Evolutionary conservation across 2,888 invertebrate species (phyloP), one percentile per base, ranked within the genome.

Genomic region (Tachina fera): DNA sequence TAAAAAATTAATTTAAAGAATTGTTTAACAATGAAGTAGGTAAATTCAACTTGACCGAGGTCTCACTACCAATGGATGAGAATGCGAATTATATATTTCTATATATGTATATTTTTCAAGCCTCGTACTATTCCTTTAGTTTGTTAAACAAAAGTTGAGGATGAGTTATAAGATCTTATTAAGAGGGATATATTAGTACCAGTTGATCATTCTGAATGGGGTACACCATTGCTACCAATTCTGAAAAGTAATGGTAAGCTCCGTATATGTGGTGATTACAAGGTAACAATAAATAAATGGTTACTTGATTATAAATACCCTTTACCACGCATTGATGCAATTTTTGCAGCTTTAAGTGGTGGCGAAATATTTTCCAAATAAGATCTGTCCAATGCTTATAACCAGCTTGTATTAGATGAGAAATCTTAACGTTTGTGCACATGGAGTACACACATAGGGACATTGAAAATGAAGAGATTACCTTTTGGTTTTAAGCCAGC

Each of bases 281-380:
- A 31, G 31, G 31, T 31, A 2, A 31, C 31, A 31, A 31, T 31
- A 4, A 31, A 31, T 31, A 31, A 31, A 31, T 31, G 4, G 31
- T 31, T 31, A 31, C 31, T 39, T 11, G 63, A 79, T 56, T 65
- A 65, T 39, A 79, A 72, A 11, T 79, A 79, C n/a, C 79, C 71
- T 19, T 31, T 31, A 31, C 70, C 71, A 8, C 63, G 39, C 22
- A 65, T 80, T n/a, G 80, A 72, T 45, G 71, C 71, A 45, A 71
- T 78, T 9, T 78, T 78, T 71, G 39, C 78, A 31, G 11, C 70
- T 6, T 31, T 78, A 14, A 16, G 61, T 11, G 43, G 65, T n/a
- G 67, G 67, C 6, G 16, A 77, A 39, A 31, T 31, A 31, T 31
- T 31, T 31, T 31, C 31, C 3, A 31, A 31, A 31, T 31, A 3